Evolutionary conservation across 2,888 invertebrate genomes (phyloP).

Genomic region (Luperina nickerlii): DNA sequence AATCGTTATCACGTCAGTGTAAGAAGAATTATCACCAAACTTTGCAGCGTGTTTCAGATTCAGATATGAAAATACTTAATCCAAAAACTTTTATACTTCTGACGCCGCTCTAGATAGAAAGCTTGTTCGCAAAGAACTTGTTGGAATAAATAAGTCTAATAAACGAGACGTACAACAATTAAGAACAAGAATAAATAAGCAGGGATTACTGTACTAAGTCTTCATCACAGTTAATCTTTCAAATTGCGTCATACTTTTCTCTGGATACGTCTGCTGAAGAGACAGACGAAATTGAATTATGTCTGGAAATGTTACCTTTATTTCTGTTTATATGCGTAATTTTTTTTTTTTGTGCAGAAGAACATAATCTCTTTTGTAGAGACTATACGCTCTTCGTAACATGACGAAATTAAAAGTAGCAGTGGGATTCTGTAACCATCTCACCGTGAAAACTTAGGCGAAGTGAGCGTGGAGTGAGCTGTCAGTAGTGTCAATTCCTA

Average conservation of each 20-base stretch:
- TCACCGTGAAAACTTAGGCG: no score
- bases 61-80: conserved; percentile 39
- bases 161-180: conserved; percentile 46
- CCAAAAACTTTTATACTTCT: conserved; percentile 20
- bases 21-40: conserved; percentile 20
- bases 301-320: conserved; percentile 7
- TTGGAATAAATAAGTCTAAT: conserved; percentile 48
- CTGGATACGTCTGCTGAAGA: conserved; percentile 6
- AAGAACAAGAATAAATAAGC: conserved; percentile 47
- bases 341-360: conserved; percentile 9
- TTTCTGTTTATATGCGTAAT: background rate
- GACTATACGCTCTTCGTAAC: background rate
- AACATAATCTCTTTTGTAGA: background rate
- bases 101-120: conserved; percentile 4
- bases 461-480: no score
- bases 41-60: conserved; percentile 1
- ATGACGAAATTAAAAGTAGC: no score
- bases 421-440: no score
- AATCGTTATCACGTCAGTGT: background rate
- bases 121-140: conserved; percentile 33
- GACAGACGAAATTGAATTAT: conserved; percentile 14
- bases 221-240: conserved; percentile 49
- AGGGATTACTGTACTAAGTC: conserved; percentile 44
- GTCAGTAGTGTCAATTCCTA: no score
- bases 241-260: conserved; percentile 52